Evolutionary conservation across 2,113 vertebrate species (phyloP).

Genomic region (Sakesphorus luctuosus): DNA sequence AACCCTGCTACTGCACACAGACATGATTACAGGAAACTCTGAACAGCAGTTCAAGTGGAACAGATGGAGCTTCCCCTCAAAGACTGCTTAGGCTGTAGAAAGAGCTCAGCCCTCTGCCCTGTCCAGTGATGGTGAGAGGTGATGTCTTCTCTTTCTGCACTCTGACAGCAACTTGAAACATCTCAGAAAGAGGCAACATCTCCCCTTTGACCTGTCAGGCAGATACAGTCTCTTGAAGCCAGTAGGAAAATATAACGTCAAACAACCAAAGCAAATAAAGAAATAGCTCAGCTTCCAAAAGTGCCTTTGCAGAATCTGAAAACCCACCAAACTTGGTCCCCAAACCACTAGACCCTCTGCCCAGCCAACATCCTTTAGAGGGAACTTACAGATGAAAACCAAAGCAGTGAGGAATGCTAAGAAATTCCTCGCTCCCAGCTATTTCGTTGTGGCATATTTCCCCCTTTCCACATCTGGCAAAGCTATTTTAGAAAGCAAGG

Average conservation of each 20-base stretch:
- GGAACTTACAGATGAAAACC: neutral
- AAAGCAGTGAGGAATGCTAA: neutral
- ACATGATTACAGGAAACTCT: conserved; percentile 3
- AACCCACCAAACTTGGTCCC: neutral
- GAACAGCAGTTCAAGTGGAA: neutral
- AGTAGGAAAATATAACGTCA: conserved; percentile 3
- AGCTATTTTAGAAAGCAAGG: conserved; percentile 50
- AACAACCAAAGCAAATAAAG: conserved; percentile 49
- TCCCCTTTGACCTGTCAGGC: neutral
- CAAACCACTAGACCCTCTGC: neutral
- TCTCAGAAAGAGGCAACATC: neutral
- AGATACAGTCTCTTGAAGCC: neutral
- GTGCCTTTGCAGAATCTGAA: neutral
- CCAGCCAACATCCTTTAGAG: neutral
- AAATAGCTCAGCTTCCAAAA: neutral
- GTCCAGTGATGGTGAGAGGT: neutral
- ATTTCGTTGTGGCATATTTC: neutral
- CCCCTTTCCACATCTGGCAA: conserved; percentile 52
- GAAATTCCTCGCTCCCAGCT: conserved; percentile 9
- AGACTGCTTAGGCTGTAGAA: neutral
- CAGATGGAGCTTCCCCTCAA: neutral
- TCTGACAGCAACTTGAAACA: neutral
- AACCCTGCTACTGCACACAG: neutral
- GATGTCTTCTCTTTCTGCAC: neutral
- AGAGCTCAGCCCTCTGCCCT: neutral